Conservation (phyloP, 2,113 vertebrate genomes). For the Boulengeromyrus knoepffleri region DNA sequence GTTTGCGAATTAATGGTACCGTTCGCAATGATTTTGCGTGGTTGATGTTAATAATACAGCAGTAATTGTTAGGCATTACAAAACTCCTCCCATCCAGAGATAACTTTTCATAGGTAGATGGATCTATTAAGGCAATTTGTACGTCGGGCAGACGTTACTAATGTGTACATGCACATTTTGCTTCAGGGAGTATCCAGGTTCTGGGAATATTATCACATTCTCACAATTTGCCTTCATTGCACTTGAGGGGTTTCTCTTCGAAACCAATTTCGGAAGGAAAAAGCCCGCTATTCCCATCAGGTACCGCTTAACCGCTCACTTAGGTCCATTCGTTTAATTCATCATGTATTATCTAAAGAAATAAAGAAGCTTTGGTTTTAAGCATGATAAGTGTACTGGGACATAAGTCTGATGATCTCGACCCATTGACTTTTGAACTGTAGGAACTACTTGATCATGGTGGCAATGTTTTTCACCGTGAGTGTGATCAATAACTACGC, state of each 20-base stretch:
- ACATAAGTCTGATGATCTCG: neutral
- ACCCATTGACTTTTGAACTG: neutral
- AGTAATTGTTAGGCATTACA: neutral
- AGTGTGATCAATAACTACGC: conserved; percentile 97
- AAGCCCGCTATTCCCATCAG: conserved; percentile 77
- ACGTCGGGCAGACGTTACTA: neutral
- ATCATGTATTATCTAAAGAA: neutral
- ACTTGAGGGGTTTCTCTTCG: conserved; percentile 84
- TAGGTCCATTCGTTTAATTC: neutral
- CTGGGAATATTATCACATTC: conserved; percentile 92
- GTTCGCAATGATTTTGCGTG: neutral
- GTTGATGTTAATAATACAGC: neutral
- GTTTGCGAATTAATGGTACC: neutral
- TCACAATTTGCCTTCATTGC: conserved; percentile 91
- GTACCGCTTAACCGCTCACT: conserved; percentile 42
- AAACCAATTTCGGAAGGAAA: conserved; percentile 81
- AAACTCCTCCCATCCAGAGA: neutral
- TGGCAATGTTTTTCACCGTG: conserved; percentile 94
- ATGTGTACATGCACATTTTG: neutral
- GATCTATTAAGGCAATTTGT: neutral
- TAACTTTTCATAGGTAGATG: neutral
- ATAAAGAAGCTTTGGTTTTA: neutral
- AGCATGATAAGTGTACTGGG: neutral
- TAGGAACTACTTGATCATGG: conserved; percentile 88
- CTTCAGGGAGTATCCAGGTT: conserved; percentile 82